Percentiles rank a stretch among this genome's conserved stretches.
These are phyloP conservation scores for Cordilura impudica DNA, from an alignment of 2,888 invertebrate species.

Conservation along the genomic window DNA sequence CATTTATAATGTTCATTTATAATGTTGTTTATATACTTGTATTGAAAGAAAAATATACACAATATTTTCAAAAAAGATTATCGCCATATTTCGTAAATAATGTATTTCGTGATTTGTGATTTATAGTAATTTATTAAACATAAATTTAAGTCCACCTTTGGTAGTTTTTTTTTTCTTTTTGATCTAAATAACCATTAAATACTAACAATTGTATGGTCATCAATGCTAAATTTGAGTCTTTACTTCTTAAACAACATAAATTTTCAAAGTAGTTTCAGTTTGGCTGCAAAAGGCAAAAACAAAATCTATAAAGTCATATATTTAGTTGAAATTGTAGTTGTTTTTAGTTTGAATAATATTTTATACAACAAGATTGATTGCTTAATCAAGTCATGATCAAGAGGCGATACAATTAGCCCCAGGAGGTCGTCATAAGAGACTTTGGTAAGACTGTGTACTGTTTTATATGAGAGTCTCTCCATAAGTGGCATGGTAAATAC, in stretches of 20 bases:
- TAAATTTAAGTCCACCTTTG: constrained; percentile 24
- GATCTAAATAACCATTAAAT: constrained; percentile 47
- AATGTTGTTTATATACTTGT: too few species aligned
- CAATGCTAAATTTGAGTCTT: constrained; percentile 16
- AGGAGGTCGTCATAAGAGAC: constrained; percentile 67
- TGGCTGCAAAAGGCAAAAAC: not conserved
- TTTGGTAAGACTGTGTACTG: constrained; percentile 15
- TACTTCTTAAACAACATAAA: constrained; percentile 17
- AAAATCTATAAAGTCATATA: constrained; percentile 2
- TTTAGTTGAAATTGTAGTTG: too few species aligned
- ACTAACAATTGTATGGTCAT: constrained; percentile 41
- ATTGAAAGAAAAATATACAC: not conserved
- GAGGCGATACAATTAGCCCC: constrained; percentile 71
- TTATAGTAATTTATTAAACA: constrained; percentile 27
- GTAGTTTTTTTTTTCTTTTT: constrained; percentile 31
- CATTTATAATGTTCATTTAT: constrained; percentile 48
- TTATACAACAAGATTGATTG: constrained; percentile 67
- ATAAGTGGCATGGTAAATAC: not conserved
- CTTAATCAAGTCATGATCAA: constrained; percentile 71
- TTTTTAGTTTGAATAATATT: not conserved
- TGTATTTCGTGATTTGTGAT: constrained; percentile 20
- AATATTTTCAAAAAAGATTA: constrained; percentile 4
- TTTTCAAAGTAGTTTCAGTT: constrained; percentile 16
- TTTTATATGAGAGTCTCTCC: not conserved
- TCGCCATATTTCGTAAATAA: constrained; percentile 4